Evolutionary conservation across 2,113 vertebrate genomes (phyloP).

Genomic region (Ictalurus punctatus): DNA sequence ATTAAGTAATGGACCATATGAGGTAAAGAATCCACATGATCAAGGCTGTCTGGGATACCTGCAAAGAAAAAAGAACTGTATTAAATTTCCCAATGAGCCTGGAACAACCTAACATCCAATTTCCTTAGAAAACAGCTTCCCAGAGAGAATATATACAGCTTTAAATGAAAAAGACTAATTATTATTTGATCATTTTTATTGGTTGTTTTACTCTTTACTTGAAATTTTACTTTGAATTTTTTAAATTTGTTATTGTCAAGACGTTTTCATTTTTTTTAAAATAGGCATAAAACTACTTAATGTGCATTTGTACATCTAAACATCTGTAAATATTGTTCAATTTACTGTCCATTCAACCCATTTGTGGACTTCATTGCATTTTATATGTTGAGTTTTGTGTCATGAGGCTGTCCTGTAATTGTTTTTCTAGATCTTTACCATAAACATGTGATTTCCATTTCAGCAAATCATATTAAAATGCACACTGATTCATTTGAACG

Average conservation of each 20-base stretch:
- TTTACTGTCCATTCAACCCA: background rate
- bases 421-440: background rate
- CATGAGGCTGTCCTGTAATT: background rate
- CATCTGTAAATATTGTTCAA: background rate
- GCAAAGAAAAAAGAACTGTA: background rate
- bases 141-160: background rate
- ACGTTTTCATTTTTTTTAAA: background rate
- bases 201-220: background rate
- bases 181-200: background rate
- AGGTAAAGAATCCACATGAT: background rate
- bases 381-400: background rate
- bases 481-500: background rate
- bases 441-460: background rate
- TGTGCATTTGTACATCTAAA: background rate
- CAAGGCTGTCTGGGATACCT: background rate
- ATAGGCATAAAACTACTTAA: background rate
- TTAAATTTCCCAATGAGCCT: background rate
- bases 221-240: background rate
- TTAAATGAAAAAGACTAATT: background rate
- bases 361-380: background rate
- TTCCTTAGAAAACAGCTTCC: background rate
- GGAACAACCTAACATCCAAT: background rate
- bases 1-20: background rate
- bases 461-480: background rate
- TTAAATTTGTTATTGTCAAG: background rate